These are phyloP conservation scores for Pluvianellus socialis DNA, from an alignment of 2,113 vertebrate genomes.

Conservation along the genomic window DNA sequence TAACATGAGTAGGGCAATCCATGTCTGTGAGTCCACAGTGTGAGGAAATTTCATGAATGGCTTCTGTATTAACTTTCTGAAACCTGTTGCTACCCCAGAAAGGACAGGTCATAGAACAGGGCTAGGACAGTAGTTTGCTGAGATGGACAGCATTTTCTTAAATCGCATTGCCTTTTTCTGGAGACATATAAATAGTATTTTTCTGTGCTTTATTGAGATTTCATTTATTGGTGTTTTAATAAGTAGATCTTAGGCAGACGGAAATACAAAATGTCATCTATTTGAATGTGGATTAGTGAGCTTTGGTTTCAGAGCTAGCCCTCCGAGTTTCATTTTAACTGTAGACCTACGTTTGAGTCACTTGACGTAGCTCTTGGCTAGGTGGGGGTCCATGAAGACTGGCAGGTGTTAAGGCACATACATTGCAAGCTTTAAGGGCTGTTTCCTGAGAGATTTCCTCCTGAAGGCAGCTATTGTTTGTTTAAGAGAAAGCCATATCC, in stretches of 20 bases:
- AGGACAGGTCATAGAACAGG: neutral
- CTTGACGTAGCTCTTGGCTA: neutral
- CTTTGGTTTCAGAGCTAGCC: neutral
- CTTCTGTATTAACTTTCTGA: neutral
- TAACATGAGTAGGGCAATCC: neutral
- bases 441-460: conserved; percentile 47
- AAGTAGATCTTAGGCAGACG: neutral
- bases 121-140: neutral
- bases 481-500: neutral
- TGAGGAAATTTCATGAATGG: neutral
- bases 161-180: neutral
- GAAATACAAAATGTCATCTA: neutral
- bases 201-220: neutral
- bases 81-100: neutral
- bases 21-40: neutral
- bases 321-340: neutral
- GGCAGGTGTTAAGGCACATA: conserved; percentile 9
- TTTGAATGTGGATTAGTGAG: neutral
- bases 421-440: neutral
- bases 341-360: neutral
- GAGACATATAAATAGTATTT: neutral
- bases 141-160: neutral
- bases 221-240: neutral
- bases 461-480: conserved; percentile 27
- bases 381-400: neutral